Evolutionary conservation across 1,140 invertebrate genomes (phyloP).

Genomic region (Tetramorium parvispinum): DNA sequence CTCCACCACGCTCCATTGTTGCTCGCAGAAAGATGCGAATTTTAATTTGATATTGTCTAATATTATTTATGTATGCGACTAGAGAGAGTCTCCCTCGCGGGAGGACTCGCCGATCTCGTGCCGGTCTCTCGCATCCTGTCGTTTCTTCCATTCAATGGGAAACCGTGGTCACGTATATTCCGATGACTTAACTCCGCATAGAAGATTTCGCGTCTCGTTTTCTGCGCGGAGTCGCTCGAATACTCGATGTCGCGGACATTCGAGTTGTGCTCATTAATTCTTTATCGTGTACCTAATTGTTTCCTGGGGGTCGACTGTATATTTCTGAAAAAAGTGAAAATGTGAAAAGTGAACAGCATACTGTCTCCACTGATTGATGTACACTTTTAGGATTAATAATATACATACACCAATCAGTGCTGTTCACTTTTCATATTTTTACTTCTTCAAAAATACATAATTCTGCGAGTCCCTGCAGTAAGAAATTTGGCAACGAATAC

Average conservation of each 20-base stretch:
- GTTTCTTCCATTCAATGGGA: constrained; percentile 63
- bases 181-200: constrained; percentile 11
- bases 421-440: too few species aligned
- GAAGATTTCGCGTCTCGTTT: neutral
- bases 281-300: too few species aligned
- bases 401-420: too few species aligned
- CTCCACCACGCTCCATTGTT: constrained; percentile 76
- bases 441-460: too few species aligned
- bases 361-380: too few species aligned
- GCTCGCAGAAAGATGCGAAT: constrained; percentile 76
- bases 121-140: constrained; percentile 23
- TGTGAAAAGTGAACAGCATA: too few species aligned
- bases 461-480: too few species aligned
- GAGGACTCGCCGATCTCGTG: neutral
- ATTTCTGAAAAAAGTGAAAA: too few species aligned
- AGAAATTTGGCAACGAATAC: neutral
- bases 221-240: neutral
- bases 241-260: neutral
- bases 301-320: too few species aligned
- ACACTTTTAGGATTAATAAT: too few species aligned
- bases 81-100: constrained; percentile 54
- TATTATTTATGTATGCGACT: constrained; percentile 79
- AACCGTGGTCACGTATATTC: constrained; percentile 16
- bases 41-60: constrained; percentile 82
- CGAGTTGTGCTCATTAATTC: too few species aligned